Conservation (phyloP, 2,888 invertebrate species). For the Calliopum simillimum region DNA sequence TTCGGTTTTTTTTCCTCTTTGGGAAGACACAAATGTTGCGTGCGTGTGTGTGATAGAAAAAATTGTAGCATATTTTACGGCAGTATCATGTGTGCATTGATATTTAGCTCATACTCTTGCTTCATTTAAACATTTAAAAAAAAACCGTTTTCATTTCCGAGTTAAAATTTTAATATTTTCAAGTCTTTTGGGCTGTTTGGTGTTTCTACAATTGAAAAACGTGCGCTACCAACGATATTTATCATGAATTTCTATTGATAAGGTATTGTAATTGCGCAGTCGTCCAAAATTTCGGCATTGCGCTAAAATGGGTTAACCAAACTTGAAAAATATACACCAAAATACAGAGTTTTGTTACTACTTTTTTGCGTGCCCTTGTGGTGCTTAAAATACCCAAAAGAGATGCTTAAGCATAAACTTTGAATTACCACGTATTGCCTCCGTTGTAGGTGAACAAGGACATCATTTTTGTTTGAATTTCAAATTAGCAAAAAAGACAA, state of each 20-base stretch:
- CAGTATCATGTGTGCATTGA: too few species aligned
- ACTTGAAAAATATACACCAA: too few species aligned
- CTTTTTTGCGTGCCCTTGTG: neutral
- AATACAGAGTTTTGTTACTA: neutral
- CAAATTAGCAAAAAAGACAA: slow-evolving; percentile 21
- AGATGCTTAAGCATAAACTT: neutral
- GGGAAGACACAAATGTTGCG: neutral
- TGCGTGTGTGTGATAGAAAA: slow-evolving; percentile 7
- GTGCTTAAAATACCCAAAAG: neutral
- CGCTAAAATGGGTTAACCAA: too few species aligned
- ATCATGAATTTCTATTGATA: too few species aligned
- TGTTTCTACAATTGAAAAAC: neutral
- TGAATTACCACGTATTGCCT: slow-evolving; percentile 1
- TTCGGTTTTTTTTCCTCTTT: neutral
- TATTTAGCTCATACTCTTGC: too few species aligned
- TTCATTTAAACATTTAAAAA: too few species aligned
- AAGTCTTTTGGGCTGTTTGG: neutral
- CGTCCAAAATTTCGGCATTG: too few species aligned
- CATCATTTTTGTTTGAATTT: slow-evolving; percentile 23
- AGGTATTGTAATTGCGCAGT: too few species aligned
- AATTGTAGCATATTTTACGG: neutral
- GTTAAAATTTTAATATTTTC: too few species aligned
- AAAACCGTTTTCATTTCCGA: too few species aligned
- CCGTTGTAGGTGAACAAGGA: neutral
- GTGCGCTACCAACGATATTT: too few species aligned